Percentiles rank a stretch among this genome's conserved stretches.
Evolutionary conservation across 2,113 vertebrate species (phyloP).

Genomic region (Phodopus roborovskii): DNA sequence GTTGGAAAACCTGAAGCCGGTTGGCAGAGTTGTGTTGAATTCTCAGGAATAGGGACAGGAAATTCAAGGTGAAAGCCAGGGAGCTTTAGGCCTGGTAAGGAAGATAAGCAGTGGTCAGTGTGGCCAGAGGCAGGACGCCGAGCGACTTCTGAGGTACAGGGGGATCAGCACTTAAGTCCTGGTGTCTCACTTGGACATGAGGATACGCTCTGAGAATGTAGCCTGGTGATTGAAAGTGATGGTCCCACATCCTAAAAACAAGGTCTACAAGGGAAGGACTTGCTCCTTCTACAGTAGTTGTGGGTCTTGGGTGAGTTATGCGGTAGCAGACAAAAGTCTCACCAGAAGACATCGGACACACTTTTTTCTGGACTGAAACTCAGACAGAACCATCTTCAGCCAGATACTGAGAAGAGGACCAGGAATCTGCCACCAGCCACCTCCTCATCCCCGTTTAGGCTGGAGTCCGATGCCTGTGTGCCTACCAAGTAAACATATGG

Average conservation of each 20-base stretch:
- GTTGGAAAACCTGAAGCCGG: not conserved
- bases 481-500: accelerated
- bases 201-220: not conserved
- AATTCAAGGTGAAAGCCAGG: not conserved
- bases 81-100: not conserved
- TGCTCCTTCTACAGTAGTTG: accelerated
- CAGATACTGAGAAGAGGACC: not conserved
- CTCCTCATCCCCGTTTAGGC: accelerated
- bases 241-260: not conserved
- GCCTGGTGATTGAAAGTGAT: not conserved
- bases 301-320: not conserved
- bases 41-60: not conserved
- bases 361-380: not conserved
- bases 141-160: not conserved
- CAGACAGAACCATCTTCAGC: no score
- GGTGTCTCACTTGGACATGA: no score
- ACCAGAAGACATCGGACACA: not conserved
- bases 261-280: no score
- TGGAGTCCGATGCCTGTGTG: not conserved
- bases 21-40: not conserved
- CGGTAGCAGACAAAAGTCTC: no score
- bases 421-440: not conserved
- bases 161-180: accelerated
- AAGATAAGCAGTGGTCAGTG: not conserved
- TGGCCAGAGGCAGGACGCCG: not conserved